Percentiles rank a stretch among this genome's conserved stretches.
Conservation (phyloP, 2,888 invertebrate genomes). For the Diaphora mendica region DNA sequence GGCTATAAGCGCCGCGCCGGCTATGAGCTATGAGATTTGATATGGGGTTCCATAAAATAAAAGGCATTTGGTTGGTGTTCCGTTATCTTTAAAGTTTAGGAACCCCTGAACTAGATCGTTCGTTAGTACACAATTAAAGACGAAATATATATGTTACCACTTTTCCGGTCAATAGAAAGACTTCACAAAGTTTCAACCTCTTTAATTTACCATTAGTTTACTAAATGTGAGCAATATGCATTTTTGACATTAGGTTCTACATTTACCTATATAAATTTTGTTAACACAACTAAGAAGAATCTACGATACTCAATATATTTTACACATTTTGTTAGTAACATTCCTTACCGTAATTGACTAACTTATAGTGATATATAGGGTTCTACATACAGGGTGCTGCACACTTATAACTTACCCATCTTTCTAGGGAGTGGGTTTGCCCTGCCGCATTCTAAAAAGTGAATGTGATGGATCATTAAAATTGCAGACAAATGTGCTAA, state of each 20-base stretch:
- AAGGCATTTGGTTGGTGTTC: no score
- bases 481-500: conserved; percentile 21
- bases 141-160: no score
- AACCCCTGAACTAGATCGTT: no score
- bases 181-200: not conserved
- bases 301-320: not conserved
- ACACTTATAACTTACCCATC: conserved; percentile 75
- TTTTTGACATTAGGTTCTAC: no score
- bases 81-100: no score
- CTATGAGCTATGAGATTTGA: no score
- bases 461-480: conserved; percentile 47
- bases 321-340: conserved; percentile 1
- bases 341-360: not conserved
- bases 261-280: not conserved
- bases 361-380: not conserved
- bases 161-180: not conserved
- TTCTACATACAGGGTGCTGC: conserved; percentile 36
- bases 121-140: not conserved
- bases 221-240: not conserved
- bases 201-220: not conserved
- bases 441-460: conserved; percentile 84
- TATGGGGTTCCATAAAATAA: no score
- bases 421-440: conserved; percentile 84
- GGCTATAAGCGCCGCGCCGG: no score
- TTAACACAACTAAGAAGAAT: not conserved